Evolutionary conservation across 2,888 invertebrate genomes (phyloP).

Genomic region (Steinernema hermaphroditum): DNA sequence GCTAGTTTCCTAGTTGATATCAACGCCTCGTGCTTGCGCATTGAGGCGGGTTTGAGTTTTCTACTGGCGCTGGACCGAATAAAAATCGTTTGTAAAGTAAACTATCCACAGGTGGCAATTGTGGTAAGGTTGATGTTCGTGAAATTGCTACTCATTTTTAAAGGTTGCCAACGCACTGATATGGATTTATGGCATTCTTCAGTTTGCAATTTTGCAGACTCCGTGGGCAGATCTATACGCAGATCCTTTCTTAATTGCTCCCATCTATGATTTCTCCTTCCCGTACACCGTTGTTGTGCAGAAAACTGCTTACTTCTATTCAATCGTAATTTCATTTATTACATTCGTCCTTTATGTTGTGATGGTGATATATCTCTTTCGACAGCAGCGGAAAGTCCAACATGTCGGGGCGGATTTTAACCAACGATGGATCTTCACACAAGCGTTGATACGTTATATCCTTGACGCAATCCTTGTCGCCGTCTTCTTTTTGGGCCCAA

Average conservation of each 20-base stretch:
- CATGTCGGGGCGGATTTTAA: background rate
- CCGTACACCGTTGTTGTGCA: background rate
- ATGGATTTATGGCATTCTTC: background rate
- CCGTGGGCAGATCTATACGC: background rate
- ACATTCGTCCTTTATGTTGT: background rate
- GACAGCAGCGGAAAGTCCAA: background rate
- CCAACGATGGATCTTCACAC: background rate
- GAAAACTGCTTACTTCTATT: background rate
- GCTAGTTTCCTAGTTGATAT: background rate
- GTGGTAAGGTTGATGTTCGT: no score
- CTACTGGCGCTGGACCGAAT: background rate
- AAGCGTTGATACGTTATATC: background rate
- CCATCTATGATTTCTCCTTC: background rate
- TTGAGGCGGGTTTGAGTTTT: constrained; percentile 6
- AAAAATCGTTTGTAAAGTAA: background rate
- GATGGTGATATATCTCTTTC: background rate
- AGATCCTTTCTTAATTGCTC: background rate
- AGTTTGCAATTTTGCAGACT: background rate
- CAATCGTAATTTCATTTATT: background rate
- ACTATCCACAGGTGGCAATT: background rate
- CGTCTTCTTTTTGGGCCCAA: background rate
- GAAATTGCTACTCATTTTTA: no score
- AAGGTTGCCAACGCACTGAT: no score
- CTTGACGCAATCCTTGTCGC: background rate
- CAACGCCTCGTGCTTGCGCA: background rate